Base-by-base conservation (phyloP, 2,113 vertebrate genomes). In the Xiphophorus hellerii region DNA sequence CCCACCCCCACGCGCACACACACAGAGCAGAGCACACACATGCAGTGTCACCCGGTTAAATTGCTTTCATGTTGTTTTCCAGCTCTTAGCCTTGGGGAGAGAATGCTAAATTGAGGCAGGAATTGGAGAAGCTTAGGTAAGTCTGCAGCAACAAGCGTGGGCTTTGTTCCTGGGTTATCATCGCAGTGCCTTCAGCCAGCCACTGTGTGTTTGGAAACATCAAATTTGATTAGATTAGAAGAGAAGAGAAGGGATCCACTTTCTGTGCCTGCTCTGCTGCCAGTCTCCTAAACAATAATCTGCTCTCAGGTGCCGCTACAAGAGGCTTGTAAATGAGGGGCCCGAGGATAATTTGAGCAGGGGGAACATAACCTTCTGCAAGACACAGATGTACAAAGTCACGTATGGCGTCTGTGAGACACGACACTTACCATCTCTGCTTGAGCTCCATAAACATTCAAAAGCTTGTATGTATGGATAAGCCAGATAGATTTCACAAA, bases 51-150 rank as follows among this genome's bases (percentile, higher is more conserved):
- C 65, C 33, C 72, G 7, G 0, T 86, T 85, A 78, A 87, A 90
- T 89, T 86, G 76, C 79, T 78, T 82, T 84, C 42, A 76, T 81
- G 75, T 85, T 84, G 82, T 88, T 78, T 87, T 77, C 58, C 84
- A 88, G 74, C 71, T 20, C 76, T 88, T 93, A 92, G 90, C 93
- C 94, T 79, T 71, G 92, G 77, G 88, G 89, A 78, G 93, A 93
- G 88, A 90, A 93, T 80, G 77, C 85, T 69, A 90, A 89, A 86
- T 87, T 94, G 82, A 94, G 87, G 70, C 76, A 81, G 84, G 91
- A 95, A 88, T 84, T 91, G 76, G 90, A 93, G 91, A 90, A 93
- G 71, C 89, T 94, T 84, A 93, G 87, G 84, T 92, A 88, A 87
- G 80, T 71, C 76, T 90, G 75, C 76, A 78, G 75, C 80, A 85